Evolutionary conservation across 2,888 invertebrate species (phyloP).

Genomic region (Agrochola litura): DNA sequence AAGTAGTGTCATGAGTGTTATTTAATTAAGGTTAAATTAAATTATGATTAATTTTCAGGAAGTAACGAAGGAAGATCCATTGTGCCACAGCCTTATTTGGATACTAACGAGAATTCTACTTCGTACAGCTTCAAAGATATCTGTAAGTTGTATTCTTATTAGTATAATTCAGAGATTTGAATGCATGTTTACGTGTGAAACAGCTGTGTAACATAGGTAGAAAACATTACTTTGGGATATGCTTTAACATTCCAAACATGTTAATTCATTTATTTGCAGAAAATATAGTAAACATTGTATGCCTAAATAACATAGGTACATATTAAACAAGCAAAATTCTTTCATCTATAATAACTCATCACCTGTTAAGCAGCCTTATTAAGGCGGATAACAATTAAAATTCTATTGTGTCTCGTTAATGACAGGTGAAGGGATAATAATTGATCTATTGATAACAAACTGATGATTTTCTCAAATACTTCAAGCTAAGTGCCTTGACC

Average conservation of each 20-base stretch:
- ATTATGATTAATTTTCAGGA: constrained; percentile 83
- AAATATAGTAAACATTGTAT: background rate
- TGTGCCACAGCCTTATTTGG: constrained; percentile 90
- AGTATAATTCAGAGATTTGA: background rate
- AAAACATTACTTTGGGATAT: background rate
- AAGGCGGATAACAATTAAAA: no score
- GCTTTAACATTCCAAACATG: background rate
- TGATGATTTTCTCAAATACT: background rate
- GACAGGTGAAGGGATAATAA: no score
- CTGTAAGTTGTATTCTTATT: constrained; percentile 78
- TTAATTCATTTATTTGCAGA: no score
- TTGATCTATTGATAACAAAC: background rate
- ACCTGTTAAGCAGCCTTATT: no score
- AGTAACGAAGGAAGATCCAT: constrained; percentile 87
- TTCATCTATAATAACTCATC: background rate
- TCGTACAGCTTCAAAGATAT: constrained; percentile 83
- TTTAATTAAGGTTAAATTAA: constrained; percentile 75
- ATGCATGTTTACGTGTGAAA: constrained; percentile 17
- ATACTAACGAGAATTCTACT: constrained; percentile 86
- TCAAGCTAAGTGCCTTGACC: no score
- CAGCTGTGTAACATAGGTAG: background rate
- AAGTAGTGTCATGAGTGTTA: constrained; percentile 50
- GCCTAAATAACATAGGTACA: background rate
- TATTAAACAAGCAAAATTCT: background rate
- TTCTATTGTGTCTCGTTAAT: no score